Evolutionary conservation across 1,140 invertebrate species (phyloP), one percentile per base, ranked within the genome.

Genomic region (Trachymyrmex septentrionalis): DNA sequence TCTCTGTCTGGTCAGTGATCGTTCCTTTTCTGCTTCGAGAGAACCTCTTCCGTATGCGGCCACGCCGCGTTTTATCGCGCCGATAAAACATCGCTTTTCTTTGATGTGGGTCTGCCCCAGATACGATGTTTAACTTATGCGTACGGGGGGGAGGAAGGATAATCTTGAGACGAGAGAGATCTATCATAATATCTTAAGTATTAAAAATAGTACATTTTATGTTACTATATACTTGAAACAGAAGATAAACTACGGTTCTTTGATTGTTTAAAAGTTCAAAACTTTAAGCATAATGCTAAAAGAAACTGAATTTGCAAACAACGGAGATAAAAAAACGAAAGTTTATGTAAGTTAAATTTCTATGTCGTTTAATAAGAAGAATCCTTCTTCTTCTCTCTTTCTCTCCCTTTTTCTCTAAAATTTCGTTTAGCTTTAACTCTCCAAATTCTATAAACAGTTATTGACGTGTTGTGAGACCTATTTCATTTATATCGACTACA

Each of bases 1-100:
- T 80, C 50, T 80, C 61, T 61, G 12, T 50, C 27, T 77, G 88
- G 82, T 78, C 88, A 88, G 63, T 55, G 88, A 87, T 87, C 76
- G 50, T 66, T 44, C 71, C 72, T 87, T 89, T 88, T 73, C 57
- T 69, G 6, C n/a, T 16, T 16, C 16, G 9, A 71, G 9, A 71
- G 61, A 59, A 38, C 21, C 80, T 71, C 27, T 64, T 78, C n/a
- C 72, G 27, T 63, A 72, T 73, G 55, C 69, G 76, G 21, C 63
- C 63, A 77, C 69, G 9, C 34, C 61, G 50, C 57, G 61, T 84
- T 88, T 87, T 85, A 86, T 86, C 85, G 73, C 64, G 30, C 57
- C 72, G 76, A 87, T 81, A 63, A 82, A 85, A 85, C 61, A 38
- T 12, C 4, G 48, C 34, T 7, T 57, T 55, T 24, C 50, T 78